Base-by-base conservation (phyloP, 2,888 invertebrate genomes). In the Stenichneumon culpator region DNA sequence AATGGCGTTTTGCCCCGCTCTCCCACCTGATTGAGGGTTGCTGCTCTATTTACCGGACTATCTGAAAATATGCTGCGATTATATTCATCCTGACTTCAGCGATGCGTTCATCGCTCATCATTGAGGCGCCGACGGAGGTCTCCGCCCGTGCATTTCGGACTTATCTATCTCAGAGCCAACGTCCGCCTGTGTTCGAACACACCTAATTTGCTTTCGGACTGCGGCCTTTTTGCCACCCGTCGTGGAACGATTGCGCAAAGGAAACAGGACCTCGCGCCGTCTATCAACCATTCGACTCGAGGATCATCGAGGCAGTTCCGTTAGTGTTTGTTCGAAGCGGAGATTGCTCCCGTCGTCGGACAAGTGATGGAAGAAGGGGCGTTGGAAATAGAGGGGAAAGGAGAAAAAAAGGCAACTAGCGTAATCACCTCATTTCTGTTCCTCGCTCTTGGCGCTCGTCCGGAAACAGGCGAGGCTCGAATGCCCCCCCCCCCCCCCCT, bases 261-360 rank as follows among this genome's bases (percentile, higher is more conserved):
- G 32, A 73, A 78, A 73, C 67, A 79, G 68, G 74, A 81, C 39
- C 25, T 14, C 19, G 50, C 36, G 75, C 25, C 60, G 47, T 57
- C 75, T 69, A 84, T 84, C 74, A 80, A 65, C 77, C 74, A 77
- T 77, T 82, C 83, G 65, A 73, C 79, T 81, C 83, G 72, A 88
- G 88, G 81, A 88, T 87, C 84, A 82, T 86, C 75, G 78, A 81
- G 87, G 86, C 54, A 89, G 87, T 89, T 89, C 85, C 82, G 87
- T 16, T 16, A 89, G 89, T 89, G 89, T 92, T 92, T 90, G 90
- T 88, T 89, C 89, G 83, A 88, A 88, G 80, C 89, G 89, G 90
- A 90, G 90, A 90, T 91, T 91, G 89, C 89, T 88, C 86, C 86
- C 86, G 86, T 86, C 86, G 86, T 83, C 78, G 83, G 79, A 70